Conservation (phyloP, 2,888 invertebrate genomes). For the Ormia ochracea region DNA sequence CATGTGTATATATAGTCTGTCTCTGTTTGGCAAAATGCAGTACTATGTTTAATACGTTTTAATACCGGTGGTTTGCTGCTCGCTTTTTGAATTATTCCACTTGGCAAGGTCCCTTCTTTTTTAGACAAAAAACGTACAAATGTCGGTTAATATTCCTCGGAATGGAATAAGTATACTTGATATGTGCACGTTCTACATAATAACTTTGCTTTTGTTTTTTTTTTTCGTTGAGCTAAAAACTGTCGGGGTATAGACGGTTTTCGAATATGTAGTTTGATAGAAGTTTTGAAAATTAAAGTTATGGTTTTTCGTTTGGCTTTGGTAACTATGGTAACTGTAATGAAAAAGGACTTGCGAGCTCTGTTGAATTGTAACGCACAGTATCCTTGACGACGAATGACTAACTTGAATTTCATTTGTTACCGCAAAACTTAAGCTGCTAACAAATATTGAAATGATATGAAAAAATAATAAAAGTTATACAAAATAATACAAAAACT, state of each 20-base stretch:
- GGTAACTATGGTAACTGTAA: conserved; percentile 62
- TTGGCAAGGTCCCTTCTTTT: conserved; percentile 34
- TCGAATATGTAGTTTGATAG: conserved; percentile 34
- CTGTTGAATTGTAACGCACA: conserved; percentile 67
- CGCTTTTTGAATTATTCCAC: conserved; percentile 6
- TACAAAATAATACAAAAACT: conserved; percentile 59
- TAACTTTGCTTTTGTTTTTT: too few relatives aligned
- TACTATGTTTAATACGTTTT: conserved; percentile 14
- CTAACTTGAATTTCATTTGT: conserved; percentile 77
- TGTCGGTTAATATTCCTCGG: conserved; percentile 43
- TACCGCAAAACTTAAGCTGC: conserved; percentile 73
- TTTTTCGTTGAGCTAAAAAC: conserved; percentile 30
- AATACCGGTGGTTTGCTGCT: conserved; percentile 20
- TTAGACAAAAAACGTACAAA: conserved; percentile 11
- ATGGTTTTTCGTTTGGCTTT: conserved; percentile 55
- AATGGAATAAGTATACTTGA: conserved; percentile 19
- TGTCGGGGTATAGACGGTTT: conserved; percentile 21
- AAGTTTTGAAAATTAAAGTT: conserved; percentile 41
- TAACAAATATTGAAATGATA: conserved; percentile 62
- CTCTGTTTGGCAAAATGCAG: conserved; percentile 58
- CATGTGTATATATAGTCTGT: conserved; percentile 44
- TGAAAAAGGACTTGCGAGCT: conserved; percentile 57
- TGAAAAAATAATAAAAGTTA: conserved; percentile 51
- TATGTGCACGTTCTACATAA: not conserved
- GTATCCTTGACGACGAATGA: conserved; percentile 78